Conservation (phyloP, 2,888 invertebrate genomes). For the Lepeophtheirus nordmannii region DNA sequence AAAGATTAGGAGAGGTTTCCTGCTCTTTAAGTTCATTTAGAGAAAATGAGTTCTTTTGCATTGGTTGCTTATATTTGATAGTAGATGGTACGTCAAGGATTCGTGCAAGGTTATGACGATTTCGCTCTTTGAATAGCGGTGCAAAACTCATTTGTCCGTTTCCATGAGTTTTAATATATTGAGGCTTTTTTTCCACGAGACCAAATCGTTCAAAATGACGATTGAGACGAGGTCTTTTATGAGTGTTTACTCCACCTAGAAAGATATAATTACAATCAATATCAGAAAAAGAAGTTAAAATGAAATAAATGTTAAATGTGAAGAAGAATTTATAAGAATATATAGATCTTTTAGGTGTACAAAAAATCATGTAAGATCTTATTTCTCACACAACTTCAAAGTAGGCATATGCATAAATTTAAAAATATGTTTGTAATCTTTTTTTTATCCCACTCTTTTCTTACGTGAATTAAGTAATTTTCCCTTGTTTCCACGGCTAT, state of each 20-base stretch:
- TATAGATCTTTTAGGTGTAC: too few relatives aligned
- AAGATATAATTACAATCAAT: not conserved
- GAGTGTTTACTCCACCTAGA: not conserved
- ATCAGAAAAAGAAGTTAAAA: not conserved
- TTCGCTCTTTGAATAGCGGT: constrained; percentile 9
- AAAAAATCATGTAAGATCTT: too few relatives aligned
- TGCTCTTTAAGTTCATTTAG: not conserved
- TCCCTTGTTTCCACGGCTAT: too few relatives aligned
- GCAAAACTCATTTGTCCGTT: constrained; percentile 18
- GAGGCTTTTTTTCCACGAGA: constrained; percentile 2
- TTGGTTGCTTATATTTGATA: not conserved
- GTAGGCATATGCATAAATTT: too few relatives aligned
- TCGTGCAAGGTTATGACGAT: not conserved
- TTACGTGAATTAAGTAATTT: too few relatives aligned
- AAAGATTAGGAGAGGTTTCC: not conserved
- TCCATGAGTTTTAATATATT: not conserved
- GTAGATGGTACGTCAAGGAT: not conserved
- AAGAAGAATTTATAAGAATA: too few relatives aligned
- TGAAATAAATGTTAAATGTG: not conserved
- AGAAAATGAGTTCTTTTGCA: not conserved
- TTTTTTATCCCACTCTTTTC: too few relatives aligned
- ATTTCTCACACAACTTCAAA: too few relatives aligned
- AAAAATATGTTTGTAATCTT: too few relatives aligned
- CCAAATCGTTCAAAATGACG: not conserved
- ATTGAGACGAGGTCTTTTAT: constrained; percentile 6